Evolutionary conservation across 2,888 invertebrate species (phyloP).

Genomic region (Euzophera pinguis): DNA sequence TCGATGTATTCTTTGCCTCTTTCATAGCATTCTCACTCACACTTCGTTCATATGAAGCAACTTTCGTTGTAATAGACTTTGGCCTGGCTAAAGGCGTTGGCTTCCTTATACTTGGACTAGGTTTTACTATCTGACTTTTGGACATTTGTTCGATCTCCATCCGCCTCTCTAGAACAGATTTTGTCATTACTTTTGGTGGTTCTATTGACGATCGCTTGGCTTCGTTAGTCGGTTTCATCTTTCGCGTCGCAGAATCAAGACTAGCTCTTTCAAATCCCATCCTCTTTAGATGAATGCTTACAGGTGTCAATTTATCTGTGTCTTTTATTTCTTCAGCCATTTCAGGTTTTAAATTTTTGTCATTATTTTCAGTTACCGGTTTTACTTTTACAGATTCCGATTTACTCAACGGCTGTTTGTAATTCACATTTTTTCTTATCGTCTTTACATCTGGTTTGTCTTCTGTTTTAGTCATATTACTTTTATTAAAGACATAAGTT

Average conservation of each 20-base stretch:
- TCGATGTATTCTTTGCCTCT: slow-evolving; percentile 34
- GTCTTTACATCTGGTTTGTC: slow-evolving; percentile 51
- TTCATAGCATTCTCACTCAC: slow-evolving; percentile 39
- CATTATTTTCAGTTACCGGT: slow-evolving; percentile 21
- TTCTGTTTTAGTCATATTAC: slow-evolving; percentile 32
- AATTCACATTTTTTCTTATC: slow-evolving; percentile 48
- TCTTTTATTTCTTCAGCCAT: slow-evolving; percentile 24
- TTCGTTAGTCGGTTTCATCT: slow-evolving; percentile 45
- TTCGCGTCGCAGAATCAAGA: slow-evolving; percentile 67
- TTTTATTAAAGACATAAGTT: slow-evolving; percentile 28
- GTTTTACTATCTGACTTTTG: slow-evolving; percentile 43
- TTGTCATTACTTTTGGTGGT: slow-evolving; percentile 54
- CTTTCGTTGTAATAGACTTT: slow-evolving; percentile 62
- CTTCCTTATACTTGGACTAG: slow-evolving; percentile 43
- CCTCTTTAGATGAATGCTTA: slow-evolving; percentile 67
- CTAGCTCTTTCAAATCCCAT: slow-evolving; percentile 72
- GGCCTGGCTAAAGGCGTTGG: slow-evolving; percentile 50
- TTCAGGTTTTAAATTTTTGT: slow-evolving; percentile 22
- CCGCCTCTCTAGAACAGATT: slow-evolving; percentile 68
- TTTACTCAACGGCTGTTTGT: slow-evolving; percentile 39
- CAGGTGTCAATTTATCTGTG: slow-evolving; percentile 38
- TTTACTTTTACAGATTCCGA: slow-evolving; percentile 49
- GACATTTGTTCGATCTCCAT: slow-evolving; percentile 70
- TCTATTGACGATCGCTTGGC: slow-evolving; percentile 46
- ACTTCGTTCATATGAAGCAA: slow-evolving; percentile 57